Conservation (phyloP, 2,113 vertebrate genomes). For the Ariopsis seemanni region DNA sequence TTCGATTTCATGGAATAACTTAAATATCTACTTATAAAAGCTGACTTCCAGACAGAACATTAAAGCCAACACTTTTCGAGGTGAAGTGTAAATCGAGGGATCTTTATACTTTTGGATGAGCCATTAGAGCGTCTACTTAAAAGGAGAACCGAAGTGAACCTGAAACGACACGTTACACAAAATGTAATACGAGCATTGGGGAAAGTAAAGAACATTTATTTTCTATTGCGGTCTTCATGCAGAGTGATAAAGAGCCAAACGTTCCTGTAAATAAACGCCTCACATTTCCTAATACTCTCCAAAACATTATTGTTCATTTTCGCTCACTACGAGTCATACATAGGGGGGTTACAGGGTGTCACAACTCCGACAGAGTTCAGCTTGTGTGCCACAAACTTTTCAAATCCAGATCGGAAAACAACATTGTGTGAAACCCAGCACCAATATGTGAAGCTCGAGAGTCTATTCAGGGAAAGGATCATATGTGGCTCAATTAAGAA, state of each 20-base stretch:
- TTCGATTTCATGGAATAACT: no score
- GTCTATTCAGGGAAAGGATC: not conserved
- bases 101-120: not conserved
- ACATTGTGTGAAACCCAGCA: not conserved
- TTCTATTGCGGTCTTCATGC: no score
- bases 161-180: not conserved
- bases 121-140: not conserved
- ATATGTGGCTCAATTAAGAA: not conserved
- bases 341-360: no score
- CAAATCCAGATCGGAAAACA: no score
- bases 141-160: not conserved
- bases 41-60: no score
- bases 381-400: no score
- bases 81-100: not conserved
- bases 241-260: not conserved
- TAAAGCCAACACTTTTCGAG: not conserved
- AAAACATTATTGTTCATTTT: not conserved
- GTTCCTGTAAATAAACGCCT: not conserved
- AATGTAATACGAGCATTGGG: not conserved
- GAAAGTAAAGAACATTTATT: no score
- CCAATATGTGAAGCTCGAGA: not conserved
- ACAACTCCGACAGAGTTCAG: no score
- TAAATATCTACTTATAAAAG: no score
- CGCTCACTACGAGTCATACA: not conserved
- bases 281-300: not conserved